Conservation (phyloP, 2,113 vertebrate species). For the Perccottus glenii region DNA sequence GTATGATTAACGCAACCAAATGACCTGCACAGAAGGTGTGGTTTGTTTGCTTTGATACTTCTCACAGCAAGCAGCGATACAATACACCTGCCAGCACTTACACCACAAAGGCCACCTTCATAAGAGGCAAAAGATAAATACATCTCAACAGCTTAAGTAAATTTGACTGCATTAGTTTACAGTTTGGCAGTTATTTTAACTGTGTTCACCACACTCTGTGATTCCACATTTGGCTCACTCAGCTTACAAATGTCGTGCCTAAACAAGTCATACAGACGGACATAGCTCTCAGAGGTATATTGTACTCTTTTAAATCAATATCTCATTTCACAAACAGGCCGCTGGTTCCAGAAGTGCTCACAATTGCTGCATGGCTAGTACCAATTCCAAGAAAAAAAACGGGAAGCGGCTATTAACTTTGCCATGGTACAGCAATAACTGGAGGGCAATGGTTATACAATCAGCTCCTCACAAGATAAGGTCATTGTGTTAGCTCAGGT, state of each 20-base stretch:
- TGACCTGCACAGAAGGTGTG: constrained; percentile 55
- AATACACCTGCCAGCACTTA: constrained; percentile 18
- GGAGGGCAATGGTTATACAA: constrained; percentile 82
- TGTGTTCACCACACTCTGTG: neutral
- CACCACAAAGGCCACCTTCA: constrained; percentile 30
- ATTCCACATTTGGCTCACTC: constrained; percentile 23
- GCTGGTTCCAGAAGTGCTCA: constrained; percentile 45
- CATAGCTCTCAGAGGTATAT: constrained; percentile 30
- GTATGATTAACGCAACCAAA: constrained; percentile 60
- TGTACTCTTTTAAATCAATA: constrained; percentile 53
- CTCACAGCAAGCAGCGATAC: constrained; percentile 24
- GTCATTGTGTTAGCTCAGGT: constrained; percentile 79
- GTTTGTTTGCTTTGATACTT: constrained; percentile 63
- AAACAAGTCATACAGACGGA: constrained; percentile 27
- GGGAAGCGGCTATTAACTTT: constrained; percentile 67
- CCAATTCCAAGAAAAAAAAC: constrained; percentile 51
- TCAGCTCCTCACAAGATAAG: constrained; percentile 83
- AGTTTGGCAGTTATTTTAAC: constrained; percentile 19
- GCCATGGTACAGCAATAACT: constrained; percentile 61
- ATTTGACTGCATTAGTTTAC: constrained; percentile 2
- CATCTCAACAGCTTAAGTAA: neutral
- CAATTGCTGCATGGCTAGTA: constrained; percentile 32
- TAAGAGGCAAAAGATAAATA: neutral
- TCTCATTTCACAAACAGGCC: constrained; percentile 57
- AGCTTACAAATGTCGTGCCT: constrained; percentile 28